These are phyloP conservation scores for Percina caprodes DNA, from an alignment of 2,113 vertebrate species.

Conservation along the genomic window DNA sequence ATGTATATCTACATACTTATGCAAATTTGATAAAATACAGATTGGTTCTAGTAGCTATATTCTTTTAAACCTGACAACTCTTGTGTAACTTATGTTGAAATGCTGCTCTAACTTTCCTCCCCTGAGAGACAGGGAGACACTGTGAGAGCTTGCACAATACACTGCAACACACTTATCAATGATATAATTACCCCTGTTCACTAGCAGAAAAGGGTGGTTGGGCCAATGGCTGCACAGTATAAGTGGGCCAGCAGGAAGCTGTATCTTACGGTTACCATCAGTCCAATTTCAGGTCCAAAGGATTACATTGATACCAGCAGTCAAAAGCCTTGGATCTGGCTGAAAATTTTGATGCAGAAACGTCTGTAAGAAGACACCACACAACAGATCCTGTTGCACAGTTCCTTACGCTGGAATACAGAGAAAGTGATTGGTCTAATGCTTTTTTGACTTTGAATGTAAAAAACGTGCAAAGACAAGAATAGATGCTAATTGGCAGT, in stretches of 20 bases:
- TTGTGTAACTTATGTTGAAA: slow-evolving; percentile 36
- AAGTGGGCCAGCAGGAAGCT: slow-evolving; percentile 1
- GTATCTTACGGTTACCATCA: not conserved
- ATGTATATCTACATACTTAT: not conserved
- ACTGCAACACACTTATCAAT: slow-evolving; percentile 19
- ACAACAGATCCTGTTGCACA: not conserved
- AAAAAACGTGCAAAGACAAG: no score
- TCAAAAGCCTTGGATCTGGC: not conserved
- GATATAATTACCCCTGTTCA: slow-evolving; percentile 24
- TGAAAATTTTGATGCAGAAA: slow-evolving; percentile 13
- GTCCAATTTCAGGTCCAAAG: not conserved
- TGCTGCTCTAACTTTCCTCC: slow-evolving; percentile 8
- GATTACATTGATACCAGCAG: not conserved
- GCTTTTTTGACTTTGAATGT: no score
- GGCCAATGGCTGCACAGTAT: not conserved
- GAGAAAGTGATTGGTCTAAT: not conserved
- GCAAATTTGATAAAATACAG: not conserved
- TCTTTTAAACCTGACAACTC: slow-evolving; percentile 3
- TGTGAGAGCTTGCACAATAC: slow-evolving; percentile 13
- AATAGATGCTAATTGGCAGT: no score
- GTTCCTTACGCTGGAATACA: not conserved
- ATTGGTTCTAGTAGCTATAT: not conserved
- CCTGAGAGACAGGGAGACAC: slow-evolving; percentile 4
- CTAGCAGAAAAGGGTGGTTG: not conserved
- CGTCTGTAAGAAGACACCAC: not conserved